Conservation (phyloP, 2,113 vertebrate genomes). For the Pao palembangensis region DNA sequence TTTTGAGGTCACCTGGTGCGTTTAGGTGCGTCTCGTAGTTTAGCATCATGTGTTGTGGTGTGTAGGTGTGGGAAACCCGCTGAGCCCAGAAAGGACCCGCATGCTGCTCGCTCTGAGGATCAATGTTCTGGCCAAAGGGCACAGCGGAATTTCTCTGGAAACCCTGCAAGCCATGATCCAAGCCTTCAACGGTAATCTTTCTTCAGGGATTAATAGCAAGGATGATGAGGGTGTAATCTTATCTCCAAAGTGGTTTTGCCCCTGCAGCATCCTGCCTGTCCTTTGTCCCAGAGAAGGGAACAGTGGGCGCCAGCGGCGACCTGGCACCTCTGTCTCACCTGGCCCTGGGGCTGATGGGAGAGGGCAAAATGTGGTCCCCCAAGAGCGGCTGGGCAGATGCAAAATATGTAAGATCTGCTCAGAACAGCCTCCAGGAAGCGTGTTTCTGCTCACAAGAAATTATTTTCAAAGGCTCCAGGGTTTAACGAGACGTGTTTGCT, state of each 20-base stretch:
- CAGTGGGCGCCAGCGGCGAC: conserved; percentile 96
- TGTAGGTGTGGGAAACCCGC: conserved; percentile 90
- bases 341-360: conserved; percentile 92
- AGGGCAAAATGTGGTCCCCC: conserved; percentile 99
- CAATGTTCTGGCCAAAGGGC: conserved; percentile 94
- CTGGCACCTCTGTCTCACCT: conserved; percentile 95
- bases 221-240: neutral
- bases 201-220: neutral
- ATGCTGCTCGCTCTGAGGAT: conserved; percentile 96
- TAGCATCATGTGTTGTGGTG: conserved; percentile 7
- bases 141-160: conserved; percentile 94
- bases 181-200: conserved; percentile 86
- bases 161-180: conserved; percentile 88
- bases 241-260: conserved; percentile 6
- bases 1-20: no score
- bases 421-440: conserved; percentile 3
- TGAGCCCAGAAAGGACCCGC: conserved; percentile 90
- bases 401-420: conserved; percentile 87
- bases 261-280: conserved; percentile 89
- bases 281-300: conserved; percentile 96
- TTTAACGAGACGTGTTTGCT: conserved; percentile 51
- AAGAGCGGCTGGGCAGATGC: conserved; percentile 98
- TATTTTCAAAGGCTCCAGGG: conserved; percentile 21
- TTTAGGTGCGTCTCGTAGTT: no score
- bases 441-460: conserved; percentile 10